Base-by-base conservation (phyloP, 1,140 invertebrate species). In the Drosophila pandora region DNA sequence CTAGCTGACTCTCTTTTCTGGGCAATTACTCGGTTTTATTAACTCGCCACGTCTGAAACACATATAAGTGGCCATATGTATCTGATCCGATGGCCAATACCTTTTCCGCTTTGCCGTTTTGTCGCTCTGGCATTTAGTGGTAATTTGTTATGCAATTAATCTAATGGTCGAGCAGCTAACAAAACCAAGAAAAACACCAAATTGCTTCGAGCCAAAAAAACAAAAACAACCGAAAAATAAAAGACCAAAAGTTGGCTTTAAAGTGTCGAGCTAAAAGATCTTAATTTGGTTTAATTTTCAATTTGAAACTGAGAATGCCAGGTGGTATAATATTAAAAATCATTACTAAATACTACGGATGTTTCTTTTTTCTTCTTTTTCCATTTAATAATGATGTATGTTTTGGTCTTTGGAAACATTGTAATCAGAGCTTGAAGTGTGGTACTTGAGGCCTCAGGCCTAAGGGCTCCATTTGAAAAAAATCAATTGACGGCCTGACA, bases 381-480 rank as follows among this genome's bases (percentile, higher is more conserved):
- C 7, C 25, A 10, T 37, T n/a, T 72, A 77, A 78, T 77, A 63
- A 77, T 69, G 64, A 77, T 78, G 67, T 78, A 57, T 39, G 34
- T 10, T 60, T 52, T 30, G 39, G 28, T 45, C 57, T 59, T 52
- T 73, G 48, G 68, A 67, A 39, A 73, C 47, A 74, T 63, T 75
- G 58, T 79, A 79, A 63, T 74, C 58, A 62, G 63, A 59, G 63
- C 68, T 3, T 45, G 64, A 47, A 75, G 76, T 22, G 41, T 6
- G 21, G 71, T 71, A 56, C 77, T 79, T 48, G 52, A 80, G 28
- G 43, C 2, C 30, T 34, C 9, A 3, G 45, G 47, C 21, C 30
- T 12, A 8, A 32, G 60, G n/a, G 21, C 48, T 34, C 7, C 9
- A 37, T 17, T 17, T 17, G 17, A 37, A 37, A 37, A 37, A 37